phyloP scores from a whole-genome alignment of 1,140 invertebrate species.

The Contarinia nasturtii region DNA sequence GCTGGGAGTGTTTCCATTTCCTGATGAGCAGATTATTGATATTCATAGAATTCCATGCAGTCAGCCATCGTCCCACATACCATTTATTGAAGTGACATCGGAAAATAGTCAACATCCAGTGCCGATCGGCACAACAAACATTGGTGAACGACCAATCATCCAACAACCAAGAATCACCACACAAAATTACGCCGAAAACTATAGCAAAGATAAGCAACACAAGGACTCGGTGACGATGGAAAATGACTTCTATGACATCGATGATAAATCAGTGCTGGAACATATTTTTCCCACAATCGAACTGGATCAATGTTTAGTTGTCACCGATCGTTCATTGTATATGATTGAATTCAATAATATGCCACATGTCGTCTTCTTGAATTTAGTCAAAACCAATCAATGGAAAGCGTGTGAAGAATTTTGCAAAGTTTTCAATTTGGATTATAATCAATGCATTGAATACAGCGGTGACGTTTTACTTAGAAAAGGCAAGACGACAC shows the following conservation, averaged over 20 bases:
- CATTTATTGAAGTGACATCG: background rate
- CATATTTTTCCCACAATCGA: conserved; percentile 20
- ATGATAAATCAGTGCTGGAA: conserved; percentile 21
- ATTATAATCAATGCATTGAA: conserved; percentile 49
- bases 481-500: conserved; percentile 36
- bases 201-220: conserved; percentile 29
- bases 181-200: conserved; percentile 9
- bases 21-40: conserved; percentile 20
- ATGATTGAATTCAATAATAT: conserved; percentile 38
- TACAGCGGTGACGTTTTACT: conserved; percentile 50
- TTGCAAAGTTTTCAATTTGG: conserved; percentile 36
- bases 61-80: background rate
- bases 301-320: conserved; percentile 46
- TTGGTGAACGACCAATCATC: conserved; percentile 11
- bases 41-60: conserved; percentile 14
- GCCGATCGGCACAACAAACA: background rate
- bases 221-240: conserved; percentile 21
- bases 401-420: conserved; percentile 21
- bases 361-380: conserved; percentile 44
- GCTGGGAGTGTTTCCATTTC: conserved; percentile 32
- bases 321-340: conserved; percentile 48
- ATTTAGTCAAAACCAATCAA: conserved; percentile 19
- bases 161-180: conserved; percentile 4
- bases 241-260: conserved; percentile 3
- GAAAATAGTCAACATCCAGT: conserved; percentile 12